phyloP scores from a whole-genome alignment of 2,797 vertebrate species.

The Cyclura pinguis region DNA sequence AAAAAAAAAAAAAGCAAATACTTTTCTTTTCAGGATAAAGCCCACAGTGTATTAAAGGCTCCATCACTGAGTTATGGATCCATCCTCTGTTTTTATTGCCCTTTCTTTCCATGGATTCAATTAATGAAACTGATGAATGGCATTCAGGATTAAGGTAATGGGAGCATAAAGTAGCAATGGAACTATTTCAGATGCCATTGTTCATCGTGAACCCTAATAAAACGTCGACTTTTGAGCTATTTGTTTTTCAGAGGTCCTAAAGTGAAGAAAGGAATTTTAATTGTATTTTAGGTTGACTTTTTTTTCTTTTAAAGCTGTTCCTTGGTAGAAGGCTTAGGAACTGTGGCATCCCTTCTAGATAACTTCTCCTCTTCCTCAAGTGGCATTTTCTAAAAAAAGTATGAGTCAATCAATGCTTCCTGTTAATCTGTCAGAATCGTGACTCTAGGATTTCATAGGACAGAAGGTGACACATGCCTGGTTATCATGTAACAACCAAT shows the following conservation, averaged over 20 bases:
- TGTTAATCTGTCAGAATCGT: background rate
- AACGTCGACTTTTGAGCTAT: constrained; percentile 37
- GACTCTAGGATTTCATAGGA: background rate
- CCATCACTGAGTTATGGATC: constrained; percentile 9
- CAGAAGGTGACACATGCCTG: background rate
- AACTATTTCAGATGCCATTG: constrained; percentile 30
- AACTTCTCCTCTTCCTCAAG: background rate
- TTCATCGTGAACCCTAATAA: constrained; percentile 37
- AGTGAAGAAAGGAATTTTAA: background rate
- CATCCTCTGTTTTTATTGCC: constrained; percentile 39
- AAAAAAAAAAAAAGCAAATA: background rate
- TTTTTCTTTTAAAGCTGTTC: background rate
- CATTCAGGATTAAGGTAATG: constrained; percentile 57
- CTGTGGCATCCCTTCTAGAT: background rate
- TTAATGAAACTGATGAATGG: constrained; percentile 51
- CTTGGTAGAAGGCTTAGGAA: background rate
- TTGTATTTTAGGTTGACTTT: background rate
- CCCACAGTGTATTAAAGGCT: constrained; percentile 21
- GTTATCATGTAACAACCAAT: background rate
- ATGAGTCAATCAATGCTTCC: background rate
- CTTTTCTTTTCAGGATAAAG: constrained; percentile 30
- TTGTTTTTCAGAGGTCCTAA: constrained; percentile 50
- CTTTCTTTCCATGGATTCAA: constrained; percentile 33
- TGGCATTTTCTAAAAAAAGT: constrained; percentile 3
- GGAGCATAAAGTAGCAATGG: constrained; percentile 45